Evolutionary conservation across 2,888 invertebrate genomes (phyloP), one percentile per base, ranked within the genome.

Genomic region (Andrena haemorrhoa): DNA sequence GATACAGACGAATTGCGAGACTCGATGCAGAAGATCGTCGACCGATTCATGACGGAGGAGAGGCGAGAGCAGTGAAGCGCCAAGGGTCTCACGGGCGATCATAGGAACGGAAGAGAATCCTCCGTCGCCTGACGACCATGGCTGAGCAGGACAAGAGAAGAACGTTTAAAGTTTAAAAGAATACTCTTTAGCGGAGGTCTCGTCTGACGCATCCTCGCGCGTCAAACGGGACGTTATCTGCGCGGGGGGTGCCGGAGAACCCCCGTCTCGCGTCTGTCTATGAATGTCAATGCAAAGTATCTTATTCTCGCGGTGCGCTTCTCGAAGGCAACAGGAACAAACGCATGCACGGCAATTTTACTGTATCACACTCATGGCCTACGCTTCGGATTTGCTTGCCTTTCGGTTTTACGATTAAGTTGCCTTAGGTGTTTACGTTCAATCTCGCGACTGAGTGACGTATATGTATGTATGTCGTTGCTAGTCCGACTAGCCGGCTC

Each of bases 31-130:
- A 94, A 95, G 79, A 94, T 95, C 74, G 92, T 95, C 87, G 95
- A 95, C 89, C 94, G 95, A 86, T 95, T 95, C 88, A 95, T 95
- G 94, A 89, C 94, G 26, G 95, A 95, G 85, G 95, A 95, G 87
- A 93, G 94, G 89, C 94, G 94, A 90, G 93, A 93, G 75, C 94
- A 94, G 86, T 93, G 83, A 82, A 70, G 70, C 56, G 33, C 35
- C 29, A 33, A 58, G 31, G 35, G 31, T 51, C 29, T 58, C 12
- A 41, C 60, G 33, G 74, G 75, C 68, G 61, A 64, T 56, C 35
- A 26, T 65, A 63, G 31, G 8, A 75, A 71, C 49, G 41, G 20
- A n/a, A 12, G 23, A 8, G 56, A 53, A 61, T 68, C 60, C 56
- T 63, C 61, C 33, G 51, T 63, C 65, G 53, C 49, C 47, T 33